Evolutionary conservation across 1,140 invertebrate species (phyloP), one percentile per base, ranked within the genome.

Genomic region (Neuroterus valhalla): DNA sequence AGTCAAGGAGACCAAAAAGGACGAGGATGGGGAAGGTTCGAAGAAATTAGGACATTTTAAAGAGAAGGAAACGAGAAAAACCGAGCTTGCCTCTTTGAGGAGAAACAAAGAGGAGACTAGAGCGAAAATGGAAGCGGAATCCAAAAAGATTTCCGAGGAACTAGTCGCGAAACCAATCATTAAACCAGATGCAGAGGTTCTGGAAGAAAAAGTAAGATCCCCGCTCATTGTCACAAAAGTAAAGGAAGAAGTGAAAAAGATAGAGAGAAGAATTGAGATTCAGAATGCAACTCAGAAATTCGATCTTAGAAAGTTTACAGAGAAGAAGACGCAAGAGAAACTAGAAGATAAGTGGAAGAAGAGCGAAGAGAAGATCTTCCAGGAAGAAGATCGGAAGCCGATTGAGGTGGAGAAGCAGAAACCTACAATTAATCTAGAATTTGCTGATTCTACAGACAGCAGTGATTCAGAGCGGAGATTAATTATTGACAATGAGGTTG

Each of bases 381-480:
- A 71, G 75, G 81, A 74, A 71, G 78, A 81, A 76, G 76, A 84
- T 8, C 68, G 75, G 3, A 77, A 77, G 23, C 73, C 52, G 48
- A 70, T 81, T 52, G 76, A 84, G 8, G 67, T 72, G 15, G 80
- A 79, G 26, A 87, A 83, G 46, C 78, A 76, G 8, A 91, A 90
- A 67, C 87, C 90, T 26, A 75, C 88, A 3, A 73, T 91, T 0
- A 90, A 78, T 31, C 88, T 90, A 55, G 88, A 91, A 8, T 91
- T 90, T 68, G 83, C 90, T 1, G 91, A 92, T 71, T 92, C 91
- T 0, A 89, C 89, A 2, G 94, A 95, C 77, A 94, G 93, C 74
- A 94, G 94, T 71, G 94, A 95, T 84, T 94, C 94, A 0, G 94
- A 95, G 81, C 91, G 92, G 76, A 91, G 93, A 78, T 91, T 93